Base-by-base conservation (phyloP, 1,140 invertebrate genomes). In the Berghia stephanieae region DNA sequence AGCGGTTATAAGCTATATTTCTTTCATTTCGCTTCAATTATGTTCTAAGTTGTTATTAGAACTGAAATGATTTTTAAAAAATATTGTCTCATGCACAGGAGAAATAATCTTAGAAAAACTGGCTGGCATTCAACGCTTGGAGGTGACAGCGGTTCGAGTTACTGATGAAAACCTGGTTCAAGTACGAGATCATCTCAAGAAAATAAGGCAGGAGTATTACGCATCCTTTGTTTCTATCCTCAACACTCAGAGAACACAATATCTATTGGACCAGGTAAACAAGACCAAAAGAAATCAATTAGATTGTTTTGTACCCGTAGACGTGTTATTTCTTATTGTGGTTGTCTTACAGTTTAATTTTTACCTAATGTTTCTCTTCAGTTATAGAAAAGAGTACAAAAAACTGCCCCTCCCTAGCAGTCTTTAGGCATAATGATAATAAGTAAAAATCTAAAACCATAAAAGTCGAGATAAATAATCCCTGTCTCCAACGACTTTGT, bases 211-310 rank as follows among this genome's bases (percentile, higher is more conserved):
- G 70, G 77, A 79, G 68, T 81, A 70, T 52, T 81, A 73, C 55
- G 75, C 76, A n/a, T 70, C 70, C 46, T 82, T 80, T 71, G 55
- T 83, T 16, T 40, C 79, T 21, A 68, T 82, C 44, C 79, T 82
- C 46, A 81, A 78, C 55, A 69, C 79, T 55, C 52, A 76, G 13
- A 78, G 78, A 72, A 78, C 78, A 31, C 70, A 71, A 34, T 63
- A 78, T n/a, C 72, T 83, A 18, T 70, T 84, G 43, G 79, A 80
- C 21, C 79, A 82, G 81, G 83, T 83, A 73, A 71, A 75, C 36
- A 31, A 55, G 42, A 63, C 24, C 0, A 1, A 13, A 55, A 18
- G 21, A 40, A 4, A 40, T 0, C 21, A 21, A 24, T 49, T 1
- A 18, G 27, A 43, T 46, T 36, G 40, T 52, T 40, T 36, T 21